Conservation (phyloP, 2,888 invertebrate species). For the Rhorus exstirpatorius region DNA sequence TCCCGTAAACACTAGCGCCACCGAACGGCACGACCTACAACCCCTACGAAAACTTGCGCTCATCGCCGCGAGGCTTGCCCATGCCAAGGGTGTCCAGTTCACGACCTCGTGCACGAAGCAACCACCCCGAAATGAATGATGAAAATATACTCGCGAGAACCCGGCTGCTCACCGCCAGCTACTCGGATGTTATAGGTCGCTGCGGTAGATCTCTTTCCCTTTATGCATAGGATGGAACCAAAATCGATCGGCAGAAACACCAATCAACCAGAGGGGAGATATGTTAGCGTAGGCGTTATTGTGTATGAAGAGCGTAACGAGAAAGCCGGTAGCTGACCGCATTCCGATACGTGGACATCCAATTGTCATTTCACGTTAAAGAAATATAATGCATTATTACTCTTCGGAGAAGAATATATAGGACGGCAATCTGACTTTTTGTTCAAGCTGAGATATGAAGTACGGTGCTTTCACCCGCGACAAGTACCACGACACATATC, state of each 20-base stretch:
- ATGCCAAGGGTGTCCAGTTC: conserved; percentile 5
- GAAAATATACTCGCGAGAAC: conserved; percentile 13
- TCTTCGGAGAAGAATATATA: neutral
- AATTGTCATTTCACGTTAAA: neutral
- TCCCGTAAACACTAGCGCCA: conserved; percentile 66
- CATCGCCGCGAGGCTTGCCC: conserved; percentile 17
- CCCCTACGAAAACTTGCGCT: conserved; percentile 48
- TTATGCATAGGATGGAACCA: neutral
- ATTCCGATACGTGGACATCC: neutral
- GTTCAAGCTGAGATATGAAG: neutral
- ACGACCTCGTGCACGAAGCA: conserved; percentile 13
- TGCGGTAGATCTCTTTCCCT: neutral
- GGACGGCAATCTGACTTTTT: conserved; percentile 3
- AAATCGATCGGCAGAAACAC: conserved; percentile 2
- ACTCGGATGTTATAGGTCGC: neutral
- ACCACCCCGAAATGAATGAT: conserved; percentile 24
- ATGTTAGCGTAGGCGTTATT: neutral
- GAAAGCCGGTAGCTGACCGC: neutral
- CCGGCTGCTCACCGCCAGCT: neutral
- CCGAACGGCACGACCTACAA: conserved; percentile 65
- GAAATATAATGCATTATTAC: neutral
- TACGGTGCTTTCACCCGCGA: neutral
- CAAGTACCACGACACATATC: conserved; percentile 3
- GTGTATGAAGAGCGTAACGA: neutral
- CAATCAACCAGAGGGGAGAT: conserved; percentile 9